These are phyloP conservation scores for Eumacrocentrus americanus DNA, from an alignment of 2,888 invertebrate species.

Conservation along the genomic window DNA sequence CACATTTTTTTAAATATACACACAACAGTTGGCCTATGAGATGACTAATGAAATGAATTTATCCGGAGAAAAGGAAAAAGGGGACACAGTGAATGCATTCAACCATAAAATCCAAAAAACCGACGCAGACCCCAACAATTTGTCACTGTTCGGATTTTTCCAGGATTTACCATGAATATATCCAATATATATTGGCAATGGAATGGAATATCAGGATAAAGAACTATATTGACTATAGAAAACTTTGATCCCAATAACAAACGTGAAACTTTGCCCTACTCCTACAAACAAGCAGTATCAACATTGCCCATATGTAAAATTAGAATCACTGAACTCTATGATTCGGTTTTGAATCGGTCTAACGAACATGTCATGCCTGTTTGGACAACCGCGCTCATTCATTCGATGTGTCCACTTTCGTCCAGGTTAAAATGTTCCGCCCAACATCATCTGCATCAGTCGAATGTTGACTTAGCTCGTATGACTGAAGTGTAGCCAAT, in stretches of 20 bases:
- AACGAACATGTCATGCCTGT: background rate
- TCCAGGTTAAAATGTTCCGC: no score
- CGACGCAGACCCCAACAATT: constrained; percentile 33
- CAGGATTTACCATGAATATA: constrained; percentile 31
- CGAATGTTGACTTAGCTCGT: no score
- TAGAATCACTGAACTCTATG: constrained; percentile 6
- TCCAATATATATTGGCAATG: constrained; percentile 22
- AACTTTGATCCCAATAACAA: background rate
- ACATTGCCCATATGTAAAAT: constrained; percentile 4
- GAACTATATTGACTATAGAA: constrained; percentile 1
- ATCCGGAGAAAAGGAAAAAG: background rate
- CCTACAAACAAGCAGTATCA: constrained; percentile 10
- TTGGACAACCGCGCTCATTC: constrained; percentile 1
- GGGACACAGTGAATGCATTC: constrained; percentile 26
- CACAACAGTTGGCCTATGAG: constrained; percentile 3
- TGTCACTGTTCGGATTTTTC: constrained; percentile 26
- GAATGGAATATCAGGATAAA: constrained; percentile 30
- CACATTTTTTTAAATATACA: constrained; percentile 43
- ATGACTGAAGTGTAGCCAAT: no score
- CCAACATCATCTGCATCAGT: no score
- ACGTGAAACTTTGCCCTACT: background rate
- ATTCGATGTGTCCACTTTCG: background rate
- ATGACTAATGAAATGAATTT: background rate
- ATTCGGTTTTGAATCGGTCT: background rate
- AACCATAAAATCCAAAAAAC: constrained; percentile 52